These are phyloP conservation scores for Drosophila dives DNA, from an alignment of 2,888 invertebrate species.

Conservation along the genomic window DNA sequence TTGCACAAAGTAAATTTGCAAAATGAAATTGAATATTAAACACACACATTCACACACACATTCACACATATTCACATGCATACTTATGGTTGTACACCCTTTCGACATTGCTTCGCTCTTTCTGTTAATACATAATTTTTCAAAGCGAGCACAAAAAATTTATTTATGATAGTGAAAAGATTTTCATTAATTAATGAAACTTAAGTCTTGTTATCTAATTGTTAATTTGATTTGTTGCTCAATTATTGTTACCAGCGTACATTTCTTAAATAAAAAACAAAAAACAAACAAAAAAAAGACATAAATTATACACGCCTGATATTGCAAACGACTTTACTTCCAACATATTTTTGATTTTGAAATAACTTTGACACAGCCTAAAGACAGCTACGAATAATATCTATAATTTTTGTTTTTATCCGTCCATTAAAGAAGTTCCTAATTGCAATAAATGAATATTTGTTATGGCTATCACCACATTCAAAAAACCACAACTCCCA, in stretches of 20 bases:
- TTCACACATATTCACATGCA: slow-evolving; percentile 31
- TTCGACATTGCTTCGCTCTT: slow-evolving; percentile 25
- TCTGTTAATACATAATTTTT: slow-evolving; percentile 29
- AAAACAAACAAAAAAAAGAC: neutral
- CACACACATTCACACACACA: slow-evolving; percentile 27
- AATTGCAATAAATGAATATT: slow-evolving; percentile 78
- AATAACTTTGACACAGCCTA: slow-evolving; percentile 10
- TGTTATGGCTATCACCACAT: slow-evolving; percentile 52
- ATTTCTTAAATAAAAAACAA: neutral
- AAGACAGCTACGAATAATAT: slow-evolving; percentile 25
- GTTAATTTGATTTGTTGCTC: slow-evolving; percentile 67
- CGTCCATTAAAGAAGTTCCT: slow-evolving; percentile 83
- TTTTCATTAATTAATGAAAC: slow-evolving; percentile 32
- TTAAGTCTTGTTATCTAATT: slow-evolving; percentile 50
- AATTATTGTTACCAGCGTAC: slow-evolving; percentile 54
- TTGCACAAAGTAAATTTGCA: slow-evolving; percentile 48
- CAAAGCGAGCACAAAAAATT: slow-evolving; percentile 17
- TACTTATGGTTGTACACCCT: slow-evolving; percentile 74
- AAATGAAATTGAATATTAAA: slow-evolving; percentile 37
- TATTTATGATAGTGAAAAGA: slow-evolving; percentile 21
- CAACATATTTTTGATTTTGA: neutral
- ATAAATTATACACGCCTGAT: slow-evolving; percentile 13
- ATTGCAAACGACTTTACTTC: slow-evolving; percentile 27
- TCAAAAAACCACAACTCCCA: slow-evolving; percentile 44
- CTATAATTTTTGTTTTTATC: slow-evolving; percentile 81